Evolutionary conservation across 2,797 vertebrate genomes (phyloP).

Genomic region (Cirrhinus molitorella): DNA sequence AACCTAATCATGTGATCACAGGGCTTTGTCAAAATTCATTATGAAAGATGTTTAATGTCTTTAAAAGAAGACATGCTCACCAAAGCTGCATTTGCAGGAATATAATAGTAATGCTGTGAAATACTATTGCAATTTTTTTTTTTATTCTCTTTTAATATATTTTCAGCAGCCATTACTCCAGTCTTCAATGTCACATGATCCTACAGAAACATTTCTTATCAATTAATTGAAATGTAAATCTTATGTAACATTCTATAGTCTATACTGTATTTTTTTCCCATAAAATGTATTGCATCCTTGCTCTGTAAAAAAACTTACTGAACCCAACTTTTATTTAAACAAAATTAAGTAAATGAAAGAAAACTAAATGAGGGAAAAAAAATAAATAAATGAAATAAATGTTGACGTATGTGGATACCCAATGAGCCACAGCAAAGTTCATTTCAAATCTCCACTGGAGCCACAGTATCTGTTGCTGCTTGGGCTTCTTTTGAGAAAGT

Average conservation of each 20-base stretch:
- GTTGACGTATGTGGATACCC: neutral
- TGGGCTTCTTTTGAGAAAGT: conserved; percentile 62
- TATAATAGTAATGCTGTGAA: neutral
- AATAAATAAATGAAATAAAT: neutral
- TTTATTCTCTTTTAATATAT: neutral
- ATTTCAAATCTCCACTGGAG: conserved; percentile 58
- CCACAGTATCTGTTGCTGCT: conserved; percentile 55
- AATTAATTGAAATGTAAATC: neutral
- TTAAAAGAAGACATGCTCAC: neutral
- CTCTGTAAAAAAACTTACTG: neutral
- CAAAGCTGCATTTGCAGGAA: neutral
- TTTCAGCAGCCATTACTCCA: neutral
- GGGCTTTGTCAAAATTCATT: conserved; percentile 6
- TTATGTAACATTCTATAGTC: neutral
- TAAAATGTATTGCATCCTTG: neutral
- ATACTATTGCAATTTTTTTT: neutral
- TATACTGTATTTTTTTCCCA: neutral
- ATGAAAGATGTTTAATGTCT: neutral
- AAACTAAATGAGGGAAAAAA: neutral
- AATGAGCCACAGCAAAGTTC: conserved; percentile 26
- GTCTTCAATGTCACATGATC: neutral
- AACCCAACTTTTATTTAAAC: neutral
- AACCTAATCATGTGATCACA: conserved; percentile 40
- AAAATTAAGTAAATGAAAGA: neutral
- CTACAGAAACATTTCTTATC: neutral